phyloP scores from a whole-genome alignment of 2,113 vertebrate species.

The Mugil cephalus region DNA sequence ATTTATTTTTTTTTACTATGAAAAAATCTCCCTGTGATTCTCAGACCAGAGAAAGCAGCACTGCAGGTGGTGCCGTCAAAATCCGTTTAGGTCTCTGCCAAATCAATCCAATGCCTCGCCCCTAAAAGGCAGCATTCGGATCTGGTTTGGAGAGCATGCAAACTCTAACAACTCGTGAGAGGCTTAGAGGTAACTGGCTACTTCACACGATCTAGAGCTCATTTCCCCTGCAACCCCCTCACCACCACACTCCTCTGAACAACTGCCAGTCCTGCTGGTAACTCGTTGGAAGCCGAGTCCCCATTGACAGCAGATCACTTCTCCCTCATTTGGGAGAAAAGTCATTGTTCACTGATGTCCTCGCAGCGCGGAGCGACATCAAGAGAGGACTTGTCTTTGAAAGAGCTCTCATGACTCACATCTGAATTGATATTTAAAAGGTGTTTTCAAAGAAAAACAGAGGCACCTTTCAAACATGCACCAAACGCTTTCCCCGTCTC shows the following conservation, averaged over 20 bases:
- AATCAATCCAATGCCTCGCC: conserved; percentile 33
- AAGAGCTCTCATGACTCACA: conserved; percentile 44
- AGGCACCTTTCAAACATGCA: conserved; percentile 25
- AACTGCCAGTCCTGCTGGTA: conserved; percentile 65
- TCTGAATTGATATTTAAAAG: conserved; percentile 63
- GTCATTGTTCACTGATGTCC: conserved; percentile 61
- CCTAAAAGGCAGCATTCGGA: conserved; percentile 38
- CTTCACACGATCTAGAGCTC: conserved; percentile 72
- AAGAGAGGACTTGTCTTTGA: conserved; percentile 47
- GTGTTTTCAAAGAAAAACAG: conserved; percentile 38
- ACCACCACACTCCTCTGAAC: conserved; percentile 43
- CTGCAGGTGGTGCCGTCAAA: conserved; percentile 71
- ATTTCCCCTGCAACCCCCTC: conserved; percentile 39
- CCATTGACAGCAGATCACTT: conserved; percentile 58
- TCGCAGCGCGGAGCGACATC: conserved; percentile 52
- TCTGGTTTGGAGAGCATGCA: conserved; percentile 8
- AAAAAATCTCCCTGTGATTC: conserved; percentile 62
- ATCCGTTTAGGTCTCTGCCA: conserved; percentile 58
- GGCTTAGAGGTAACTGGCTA: conserved; percentile 68
- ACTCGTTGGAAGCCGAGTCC: conserved; percentile 65
- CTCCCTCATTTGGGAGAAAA: conserved; percentile 62
- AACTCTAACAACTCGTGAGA: conserved; percentile 44
- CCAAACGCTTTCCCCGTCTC: conserved; percentile 30
- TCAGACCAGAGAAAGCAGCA: conserved; percentile 53
- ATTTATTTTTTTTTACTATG: no score